These are phyloP conservation scores for Yponomeuta cagnagella DNA, from an alignment of 2,888 invertebrate genomes.

Conservation along the genomic window DNA sequence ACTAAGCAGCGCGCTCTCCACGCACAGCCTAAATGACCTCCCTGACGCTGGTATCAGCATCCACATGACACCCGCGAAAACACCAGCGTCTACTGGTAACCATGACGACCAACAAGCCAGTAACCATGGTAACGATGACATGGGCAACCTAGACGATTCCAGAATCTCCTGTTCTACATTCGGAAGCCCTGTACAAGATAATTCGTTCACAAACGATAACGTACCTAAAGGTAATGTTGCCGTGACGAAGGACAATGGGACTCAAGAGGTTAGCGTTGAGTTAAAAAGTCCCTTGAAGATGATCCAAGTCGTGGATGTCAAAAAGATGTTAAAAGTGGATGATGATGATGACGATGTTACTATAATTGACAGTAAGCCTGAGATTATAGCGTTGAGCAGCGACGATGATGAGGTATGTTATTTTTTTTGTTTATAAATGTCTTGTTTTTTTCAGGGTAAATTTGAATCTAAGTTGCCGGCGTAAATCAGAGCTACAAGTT, in stretches of 20 bases:
- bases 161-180: conserved; percentile 54
- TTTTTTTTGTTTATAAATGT: neutral
- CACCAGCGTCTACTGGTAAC: conserved; percentile 9
- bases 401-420: conserved; percentile 54
- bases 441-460: neutral
- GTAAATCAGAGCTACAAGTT: no score
- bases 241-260: neutral
- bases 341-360: conserved; percentile 54
- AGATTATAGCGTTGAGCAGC: conserved; percentile 64
- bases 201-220: conserved; percentile 29
- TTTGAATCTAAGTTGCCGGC: no score
- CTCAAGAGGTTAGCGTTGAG: neutral
- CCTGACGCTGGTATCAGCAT: conserved; percentile 25
- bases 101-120: neutral
- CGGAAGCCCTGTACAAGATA: conserved; percentile 44
- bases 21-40: conserved; percentile 31
- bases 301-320: conserved; percentile 7
- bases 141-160: conserved; percentile 26
- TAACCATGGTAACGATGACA: neutral
- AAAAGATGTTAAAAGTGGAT: conserved; percentile 16
- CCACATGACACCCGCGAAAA: conserved; percentile 26
- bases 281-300: neutral
- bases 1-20: conserved; percentile 19
- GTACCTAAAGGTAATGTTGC: neutral
- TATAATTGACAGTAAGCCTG: conserved; percentile 50